Percentiles rank a stretch among this genome's conserved stretches.
Conservation (phyloP, 2,888 invertebrate genomes). For the Prosapia bicincta region DNA sequence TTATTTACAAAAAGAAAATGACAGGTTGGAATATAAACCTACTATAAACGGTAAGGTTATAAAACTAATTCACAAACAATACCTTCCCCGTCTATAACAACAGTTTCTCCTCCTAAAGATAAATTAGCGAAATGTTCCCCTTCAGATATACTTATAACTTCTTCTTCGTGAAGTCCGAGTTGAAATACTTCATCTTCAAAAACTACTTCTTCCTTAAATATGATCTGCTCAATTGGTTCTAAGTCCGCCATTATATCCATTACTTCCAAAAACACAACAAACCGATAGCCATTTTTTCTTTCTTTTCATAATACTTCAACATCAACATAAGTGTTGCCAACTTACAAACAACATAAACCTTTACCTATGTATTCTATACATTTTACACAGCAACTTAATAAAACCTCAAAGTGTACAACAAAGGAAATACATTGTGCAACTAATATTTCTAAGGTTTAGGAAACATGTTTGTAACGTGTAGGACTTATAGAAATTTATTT, state of each 20-base stretch:
- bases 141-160: background rate
- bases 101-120: background rate
- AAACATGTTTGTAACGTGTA: no score
- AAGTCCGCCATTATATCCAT: background rate
- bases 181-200: background rate
- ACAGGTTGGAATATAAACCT: no score
- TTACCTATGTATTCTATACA: no score
- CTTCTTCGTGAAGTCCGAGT: background rate
- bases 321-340: background rate
- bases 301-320: no score
- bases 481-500: no score
- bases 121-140: background rate
- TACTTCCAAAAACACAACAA: background rate
- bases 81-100: background rate
- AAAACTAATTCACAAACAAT: background rate
- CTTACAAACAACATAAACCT: no score
- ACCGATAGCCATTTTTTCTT: background rate
- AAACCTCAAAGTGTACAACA: no score
- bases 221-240: background rate
- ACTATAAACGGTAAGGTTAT: background rate
- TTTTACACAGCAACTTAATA: no score
- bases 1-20: no score
- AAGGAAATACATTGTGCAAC: no score
- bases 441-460: no score
- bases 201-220: background rate